Base-by-base conservation (phyloP, 2,113 vertebrate species). In the Mastomys coucha region DNA sequence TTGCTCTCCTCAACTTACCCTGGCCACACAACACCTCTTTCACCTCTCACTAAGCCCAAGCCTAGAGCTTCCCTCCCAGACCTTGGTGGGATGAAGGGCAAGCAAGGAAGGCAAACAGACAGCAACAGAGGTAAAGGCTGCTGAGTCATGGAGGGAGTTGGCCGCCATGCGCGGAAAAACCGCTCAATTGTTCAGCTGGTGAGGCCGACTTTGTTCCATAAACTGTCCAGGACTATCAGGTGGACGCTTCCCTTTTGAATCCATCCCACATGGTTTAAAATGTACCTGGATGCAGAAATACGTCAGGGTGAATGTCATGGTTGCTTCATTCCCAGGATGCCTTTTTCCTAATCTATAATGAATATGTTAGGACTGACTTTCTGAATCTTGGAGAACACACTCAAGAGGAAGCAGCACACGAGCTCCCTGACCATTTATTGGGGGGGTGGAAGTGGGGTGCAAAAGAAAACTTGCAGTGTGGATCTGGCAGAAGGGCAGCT, bases 31-130 rank as follows among this genome's bases (percentile, higher is more conserved):
- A 96, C 26, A 73, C 92, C 94, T 96, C 88, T 96, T 97, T 95
- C 97, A 96, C 96, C 98, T 78, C 98, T 98, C 98, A 91, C 97
- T 36, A 36, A 69, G 67, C 96, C 98, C 97, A 97, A 70, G 97
- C 97, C 84, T 49, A 0, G 97, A 97, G 95, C 58, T 89, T 94
- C 91, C 69, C 89, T 95, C 96, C 89, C 94, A 96, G 97, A 97
- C 97, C 96, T 95, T 96, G 93, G 96, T 1, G n/a, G 97, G 97
- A 63, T 97, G 96, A 96, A 98, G 91, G 72, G 76, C 94, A 96
- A 94, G 76, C 94, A 96, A 94, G 96, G 97, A 88, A 97, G 96
- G 89, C 97, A 98, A 98, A 97, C 94, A 97, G 98, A 98, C 39
- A 93, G 92, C 96, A 98, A 97, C 76, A 97, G 98, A 97, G 95